Evolutionary conservation across 2,113 vertebrate genomes (phyloP), one percentile per base, ranked within the genome.

Genomic region (Pachycephala philippinensis): DNA sequence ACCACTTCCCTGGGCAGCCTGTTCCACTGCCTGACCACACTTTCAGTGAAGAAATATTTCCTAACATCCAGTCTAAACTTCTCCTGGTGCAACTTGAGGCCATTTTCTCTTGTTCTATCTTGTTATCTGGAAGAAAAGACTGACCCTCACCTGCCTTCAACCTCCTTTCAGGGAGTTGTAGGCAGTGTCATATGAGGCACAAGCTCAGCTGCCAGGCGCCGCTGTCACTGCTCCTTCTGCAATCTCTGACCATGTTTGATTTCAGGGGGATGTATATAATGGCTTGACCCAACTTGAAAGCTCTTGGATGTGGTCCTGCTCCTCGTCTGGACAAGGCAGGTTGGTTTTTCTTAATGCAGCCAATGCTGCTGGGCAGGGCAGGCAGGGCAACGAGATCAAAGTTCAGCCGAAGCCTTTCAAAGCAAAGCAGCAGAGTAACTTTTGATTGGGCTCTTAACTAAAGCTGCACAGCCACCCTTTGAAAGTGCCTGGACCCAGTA

Each of bases 371-470:
- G 76, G 71, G 92, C 63, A 94, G 74, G 77, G 91, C 89, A 70
- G 80, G 9, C 44, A 45, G 77, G 49, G 77, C 59, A 86, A 44
- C 1, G 27, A 95, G 92, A 96, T 96, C 90, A 97, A 94, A 96
- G 93, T 78, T 56, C 2, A 1, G 64, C 79, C 28, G 44, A 84
- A 75, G 68, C 66, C 61, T 88, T 97, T 95, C 93, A 94, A 96
- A 94, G 79, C 2, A 0, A 11, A 59, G 49, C 7, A 3, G 49
- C 61, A 27, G 31, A 45, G 0, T 78, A 84, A 90, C 69, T 90
- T 90, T 72, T 93, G 93, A 94, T 42, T 92, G 88, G 85, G 52
- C 79, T 90, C 21, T 96, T 75, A 96, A 92, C 61, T 70, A 83
- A 80, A 93, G 56, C 79, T 17, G 2, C 68, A 47, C 64, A 84